These are phyloP conservation scores for Brachionus angularis DNA, from an alignment of 1,140 invertebrate species.

Conservation along the genomic window DNA sequence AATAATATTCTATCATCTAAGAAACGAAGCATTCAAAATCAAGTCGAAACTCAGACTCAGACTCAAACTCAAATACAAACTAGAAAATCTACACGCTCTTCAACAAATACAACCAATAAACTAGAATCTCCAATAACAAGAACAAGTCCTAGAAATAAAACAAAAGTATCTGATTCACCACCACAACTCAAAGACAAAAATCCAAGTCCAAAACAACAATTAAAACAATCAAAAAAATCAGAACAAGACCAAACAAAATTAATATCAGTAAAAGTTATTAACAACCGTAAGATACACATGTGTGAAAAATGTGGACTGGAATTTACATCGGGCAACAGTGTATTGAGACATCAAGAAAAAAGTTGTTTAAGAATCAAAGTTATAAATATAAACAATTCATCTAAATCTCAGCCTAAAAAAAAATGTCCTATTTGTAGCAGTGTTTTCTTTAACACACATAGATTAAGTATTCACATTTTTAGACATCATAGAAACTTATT, in stretches of 20 bases:
- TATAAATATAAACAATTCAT: neutral
- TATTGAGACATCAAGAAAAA: constrained; percentile 16
- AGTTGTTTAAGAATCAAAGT: constrained; percentile 25
- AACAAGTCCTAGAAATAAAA: too few species aligned
- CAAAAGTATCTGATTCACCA: too few species aligned
- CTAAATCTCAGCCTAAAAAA: neutral
- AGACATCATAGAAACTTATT: constrained; percentile 11
- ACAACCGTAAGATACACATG: constrained; percentile 10
- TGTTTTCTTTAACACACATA: constrained; percentile 15
- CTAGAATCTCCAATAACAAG: too few species aligned
- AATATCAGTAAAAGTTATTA: constrained; percentile 6
- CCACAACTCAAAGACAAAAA: neutral
- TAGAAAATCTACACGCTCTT: too few species aligned
- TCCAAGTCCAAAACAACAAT: neutral
- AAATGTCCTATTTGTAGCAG: constrained; percentile 32
- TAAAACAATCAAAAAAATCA: neutral
- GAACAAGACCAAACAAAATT: neutral
- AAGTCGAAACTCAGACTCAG: too few species aligned
- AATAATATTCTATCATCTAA: too few species aligned
- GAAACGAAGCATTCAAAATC: too few species aligned
- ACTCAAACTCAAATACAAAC: too few species aligned
- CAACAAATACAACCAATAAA: too few species aligned
- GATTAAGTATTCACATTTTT: constrained; percentile 36
- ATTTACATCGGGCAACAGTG: constrained; percentile 38
- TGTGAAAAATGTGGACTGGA: constrained; percentile 29